Evolutionary conservation across 2,113 vertebrate genomes (phyloP), one percentile per base, ranked within the genome.

Genomic region (Seriola rivoliana): DNA sequence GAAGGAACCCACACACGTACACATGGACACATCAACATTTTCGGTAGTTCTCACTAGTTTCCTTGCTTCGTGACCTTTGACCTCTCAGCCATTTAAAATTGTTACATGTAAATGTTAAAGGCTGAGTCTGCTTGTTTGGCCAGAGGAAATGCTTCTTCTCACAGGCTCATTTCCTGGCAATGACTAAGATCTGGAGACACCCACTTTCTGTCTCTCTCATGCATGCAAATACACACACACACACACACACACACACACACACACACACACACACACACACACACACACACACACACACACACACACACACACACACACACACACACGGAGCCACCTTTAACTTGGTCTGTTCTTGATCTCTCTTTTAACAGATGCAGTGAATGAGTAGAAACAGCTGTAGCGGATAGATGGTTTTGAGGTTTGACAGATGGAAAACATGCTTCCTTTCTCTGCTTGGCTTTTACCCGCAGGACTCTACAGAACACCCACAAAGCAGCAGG

Each of bases 401-500:
- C 55, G 0, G 3, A 55, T 42, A 57, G 72, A 82, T 36, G 70
- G 75, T 57, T 85, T 81, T 76, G 74, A 80, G 80, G 84, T 85
- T 66, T 84, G 83, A 59, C 84, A 80, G 78, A 84, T 71, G 85
- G 71, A 90, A 29, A 84, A 86, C 78, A 48, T 69, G 75, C 54
- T 89, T 88, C 83, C 85, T 86, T 80, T 87, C 58, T 69, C 36
- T 23, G 34, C 16, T 36, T 3, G 0, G 13, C 64, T 82, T 84
- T 76, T 75, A 73, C 86, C 84, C 80, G 21, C 78, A 77, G 62
- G 62, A 82, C 64, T 42, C 59, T 48, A 46, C 32, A 78, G 72
- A 91, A 90, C 78, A 77, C 88, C 81, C 85, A 82, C 83, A 90
- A 78, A 82, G 85, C 88, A 89, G 79, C 44, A 9, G 40, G 40